These are phyloP conservation scores for Acanthaster planci DNA, from an alignment of 35 echinoderm and acorn worm genomes.

Conservation along the genomic window DNA sequence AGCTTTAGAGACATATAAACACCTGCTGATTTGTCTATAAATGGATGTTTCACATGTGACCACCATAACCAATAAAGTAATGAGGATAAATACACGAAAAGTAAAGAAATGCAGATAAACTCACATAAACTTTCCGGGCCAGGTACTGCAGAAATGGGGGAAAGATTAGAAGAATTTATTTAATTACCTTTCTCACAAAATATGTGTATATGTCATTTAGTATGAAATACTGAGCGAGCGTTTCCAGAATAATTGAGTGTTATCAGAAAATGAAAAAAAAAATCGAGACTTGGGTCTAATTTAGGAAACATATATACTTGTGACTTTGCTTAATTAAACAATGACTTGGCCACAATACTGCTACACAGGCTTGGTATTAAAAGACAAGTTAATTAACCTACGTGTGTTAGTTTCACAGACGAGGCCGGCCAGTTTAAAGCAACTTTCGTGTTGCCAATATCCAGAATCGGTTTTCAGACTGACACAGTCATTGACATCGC, in stretches of 20 bases:
- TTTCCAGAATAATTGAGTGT: no score
- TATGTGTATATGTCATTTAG: background rate
- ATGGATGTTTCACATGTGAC: no score
- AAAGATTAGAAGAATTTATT: background rate
- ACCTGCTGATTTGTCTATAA: no score
- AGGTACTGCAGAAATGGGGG: constrained; percentile 1
- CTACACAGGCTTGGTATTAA: no score
- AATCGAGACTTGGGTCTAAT: no score
- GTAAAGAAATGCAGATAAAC: background rate
- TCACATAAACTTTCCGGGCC: background rate
- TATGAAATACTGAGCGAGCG: background rate
- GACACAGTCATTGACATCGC: background rate
- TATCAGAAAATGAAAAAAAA: no score
- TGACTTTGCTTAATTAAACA: no score
- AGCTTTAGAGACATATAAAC: no score
- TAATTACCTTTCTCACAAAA: background rate
- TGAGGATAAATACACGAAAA: background rate
- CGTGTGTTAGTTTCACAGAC: background rate
- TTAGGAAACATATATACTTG: no score
- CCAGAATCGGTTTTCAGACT: background rate
- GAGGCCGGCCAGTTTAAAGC: background rate
- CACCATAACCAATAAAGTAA: no score
- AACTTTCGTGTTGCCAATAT: background rate
- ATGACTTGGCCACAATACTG: no score
- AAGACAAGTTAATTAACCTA: no score